Evolutionary conservation across 1,140 invertebrate genomes (phyloP).

Genomic region (Plectrocnemia conspersa): DNA sequence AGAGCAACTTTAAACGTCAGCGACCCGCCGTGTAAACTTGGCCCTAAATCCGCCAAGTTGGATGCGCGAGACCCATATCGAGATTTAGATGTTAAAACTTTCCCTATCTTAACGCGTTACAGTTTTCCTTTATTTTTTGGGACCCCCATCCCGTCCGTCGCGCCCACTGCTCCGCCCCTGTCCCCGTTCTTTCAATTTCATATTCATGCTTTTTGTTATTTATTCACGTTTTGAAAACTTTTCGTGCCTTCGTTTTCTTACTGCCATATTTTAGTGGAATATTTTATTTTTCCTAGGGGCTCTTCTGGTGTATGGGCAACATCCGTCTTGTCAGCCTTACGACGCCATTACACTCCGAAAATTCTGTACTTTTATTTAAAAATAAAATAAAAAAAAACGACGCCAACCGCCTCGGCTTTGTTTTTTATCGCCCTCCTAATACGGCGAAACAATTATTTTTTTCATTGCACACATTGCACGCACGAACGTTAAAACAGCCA

Average conservation of each 20-base stretch:
- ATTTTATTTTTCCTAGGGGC: conserved; percentile 22
- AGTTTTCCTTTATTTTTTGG: conserved; percentile 4
- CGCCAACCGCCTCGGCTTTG: too few species aligned
- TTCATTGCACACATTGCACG: too few species aligned
- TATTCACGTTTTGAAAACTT: conserved; percentile 32
- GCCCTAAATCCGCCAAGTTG: conserved; percentile 19
- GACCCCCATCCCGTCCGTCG: conserved; percentile 1
- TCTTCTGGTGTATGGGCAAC: conserved; percentile 8
- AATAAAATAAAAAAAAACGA: too few species aligned
- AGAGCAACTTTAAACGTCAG: conserved; percentile 21
- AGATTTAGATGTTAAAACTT: conserved; percentile 23
- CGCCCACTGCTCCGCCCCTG: background rate
- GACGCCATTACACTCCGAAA: conserved; percentile 17
- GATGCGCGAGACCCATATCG: conserved; percentile 16
- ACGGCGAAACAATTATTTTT: conserved; percentile 14
- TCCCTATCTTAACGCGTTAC: conserved; percentile 16
- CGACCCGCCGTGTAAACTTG: conserved; percentile 8
- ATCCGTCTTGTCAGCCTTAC: conserved; percentile 24
- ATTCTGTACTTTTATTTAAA: conserved; percentile 20
- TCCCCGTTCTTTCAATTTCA: conserved; percentile 26
- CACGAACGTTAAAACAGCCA: too few species aligned
- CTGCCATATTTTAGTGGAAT: conserved; percentile 29
- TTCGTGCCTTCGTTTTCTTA: conserved; percentile 17
- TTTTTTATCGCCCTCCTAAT: conserved; percentile 17
- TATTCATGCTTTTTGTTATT: conserved; percentile 33